Evolutionary conservation across 2,888 invertebrate genomes (phyloP), one percentile per base, ranked within the genome.

Genomic region (Eupsilia transversa): DNA sequence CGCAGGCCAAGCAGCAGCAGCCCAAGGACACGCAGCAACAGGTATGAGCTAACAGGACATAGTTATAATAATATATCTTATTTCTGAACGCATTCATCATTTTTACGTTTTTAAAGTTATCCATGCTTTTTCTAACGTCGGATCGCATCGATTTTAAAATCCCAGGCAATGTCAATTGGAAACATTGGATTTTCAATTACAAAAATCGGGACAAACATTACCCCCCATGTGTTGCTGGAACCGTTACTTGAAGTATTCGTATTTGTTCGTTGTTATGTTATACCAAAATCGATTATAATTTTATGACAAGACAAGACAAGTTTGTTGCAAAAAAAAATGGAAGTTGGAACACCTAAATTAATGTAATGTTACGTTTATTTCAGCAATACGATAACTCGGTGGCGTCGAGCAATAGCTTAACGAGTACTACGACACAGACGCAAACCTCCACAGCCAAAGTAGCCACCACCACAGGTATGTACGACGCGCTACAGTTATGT

Each of bases 391-490:
- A 96, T 69, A 94, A 86, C 74, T 93, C 96, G n/a, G 96, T 94
- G 70, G 92, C 94, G 69, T 93, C 96, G 0, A 95, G 93, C 77
- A 95, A 94, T 86, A 95, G 95, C 82, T 86, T 96, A 84, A 91
- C 96, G 69, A 95, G 90, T 56, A 94, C 95, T 7, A 92, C 96
- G 54, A 94, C 95, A 12, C 85, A 85, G 38, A 94, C 96, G 74
- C 97, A 97, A 86, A 95, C 96, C 23, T 94, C 97, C 0, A 96
- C 96, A n/a, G 95, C 96, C 82, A 96, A 97, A 88, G 96, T 95
- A 68, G 92, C 96, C 38, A 96, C 96, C 27, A 96, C 97, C 23
- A 96, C 96, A 77, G 95, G 96, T 94, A 65, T 80, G 68, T 59
- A 20, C 23, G 5, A n/a, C 30, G 27, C 46, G 20, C n/a, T 20